These are phyloP conservation scores for Ammospiza nelsoni DNA, from an alignment of 2,113 vertebrate species.

Conservation along the genomic window DNA sequence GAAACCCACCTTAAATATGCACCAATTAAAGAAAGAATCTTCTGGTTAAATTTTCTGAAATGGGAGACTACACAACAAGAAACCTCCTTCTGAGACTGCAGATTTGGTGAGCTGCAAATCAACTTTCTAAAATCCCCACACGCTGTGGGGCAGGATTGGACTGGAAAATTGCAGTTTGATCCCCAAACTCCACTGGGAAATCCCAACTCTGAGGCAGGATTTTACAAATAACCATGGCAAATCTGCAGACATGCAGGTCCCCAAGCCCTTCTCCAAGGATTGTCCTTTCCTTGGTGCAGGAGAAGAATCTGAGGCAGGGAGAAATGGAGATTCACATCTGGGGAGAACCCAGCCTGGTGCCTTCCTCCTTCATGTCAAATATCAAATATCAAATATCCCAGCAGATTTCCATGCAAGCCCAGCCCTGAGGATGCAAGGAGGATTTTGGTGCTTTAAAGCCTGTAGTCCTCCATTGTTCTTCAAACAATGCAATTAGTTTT, in stretches of 20 bases:
- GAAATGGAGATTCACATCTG: not conserved
- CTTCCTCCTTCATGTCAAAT: not conserved
- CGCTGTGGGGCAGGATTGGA: not conserved
- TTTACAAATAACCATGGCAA: not conserved
- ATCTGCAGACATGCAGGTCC: not conserved
- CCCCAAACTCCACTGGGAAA: not conserved
- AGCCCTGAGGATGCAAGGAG: not conserved
- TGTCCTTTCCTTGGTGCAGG: not conserved
- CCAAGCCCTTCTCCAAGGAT: not conserved
- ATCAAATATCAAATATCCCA: not conserved
- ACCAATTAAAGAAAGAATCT: not conserved
- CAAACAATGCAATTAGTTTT: not conserved
- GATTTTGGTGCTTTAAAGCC: not conserved
- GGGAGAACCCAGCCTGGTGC: not conserved
- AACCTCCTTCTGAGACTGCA: not conserved
- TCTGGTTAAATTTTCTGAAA: not conserved
- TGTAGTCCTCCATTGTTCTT: not conserved
- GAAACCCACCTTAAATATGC: not conserved
- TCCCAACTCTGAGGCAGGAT: not conserved
- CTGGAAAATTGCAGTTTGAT: not conserved
- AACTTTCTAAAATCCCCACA: not conserved
- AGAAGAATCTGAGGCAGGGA: not conserved
- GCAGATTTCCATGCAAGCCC: not conserved
- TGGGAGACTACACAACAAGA: not conserved
- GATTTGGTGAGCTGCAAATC: not conserved